Conservation (phyloP, 1,140 invertebrate species). For the Drosophila erecta region DNA sequence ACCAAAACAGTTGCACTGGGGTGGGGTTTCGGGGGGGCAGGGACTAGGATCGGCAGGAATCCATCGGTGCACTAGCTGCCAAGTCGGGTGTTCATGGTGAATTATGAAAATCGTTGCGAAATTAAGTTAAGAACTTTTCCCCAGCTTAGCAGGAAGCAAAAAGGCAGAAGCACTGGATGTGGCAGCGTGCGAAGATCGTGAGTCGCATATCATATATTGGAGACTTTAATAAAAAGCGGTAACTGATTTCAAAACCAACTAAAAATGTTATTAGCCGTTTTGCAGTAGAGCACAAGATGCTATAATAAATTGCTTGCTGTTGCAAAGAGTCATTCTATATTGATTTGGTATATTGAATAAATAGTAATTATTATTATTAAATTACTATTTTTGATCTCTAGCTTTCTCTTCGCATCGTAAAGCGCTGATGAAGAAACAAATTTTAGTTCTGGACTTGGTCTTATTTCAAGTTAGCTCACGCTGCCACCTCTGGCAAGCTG, state of each 20-base stretch:
- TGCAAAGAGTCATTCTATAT: no score
- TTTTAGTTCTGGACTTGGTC: no score
- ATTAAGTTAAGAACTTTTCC: conserved; percentile 76
- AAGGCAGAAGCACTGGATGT: conserved; percentile 30
- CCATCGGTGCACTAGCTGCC: conserved; percentile 40
- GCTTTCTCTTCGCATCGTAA: no score
- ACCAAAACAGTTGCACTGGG: conserved; percentile 75
- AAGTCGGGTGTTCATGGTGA: conserved; percentile 75
- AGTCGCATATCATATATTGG: not conserved
- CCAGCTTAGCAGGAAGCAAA: conserved; percentile 48
- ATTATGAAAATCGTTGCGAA: conserved; percentile 84
- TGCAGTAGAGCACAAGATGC: no score
- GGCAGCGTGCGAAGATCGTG: conserved; percentile 28
- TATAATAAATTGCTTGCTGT: no score
- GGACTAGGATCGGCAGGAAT: conserved; percentile 21
- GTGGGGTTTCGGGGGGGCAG: not conserved
- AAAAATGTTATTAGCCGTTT: no score
- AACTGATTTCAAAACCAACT: no score
- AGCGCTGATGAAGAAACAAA: no score
- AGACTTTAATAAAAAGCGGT: not conserved
- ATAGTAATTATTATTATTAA: no score
- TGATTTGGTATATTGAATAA: no score
- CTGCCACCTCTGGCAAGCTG: conserved; percentile 8
- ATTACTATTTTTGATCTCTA: no score
- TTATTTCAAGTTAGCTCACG: not conserved